Evolutionary conservation across 2,888 invertebrate species (phyloP).

Genomic region (Epiblema foenella): DNA sequence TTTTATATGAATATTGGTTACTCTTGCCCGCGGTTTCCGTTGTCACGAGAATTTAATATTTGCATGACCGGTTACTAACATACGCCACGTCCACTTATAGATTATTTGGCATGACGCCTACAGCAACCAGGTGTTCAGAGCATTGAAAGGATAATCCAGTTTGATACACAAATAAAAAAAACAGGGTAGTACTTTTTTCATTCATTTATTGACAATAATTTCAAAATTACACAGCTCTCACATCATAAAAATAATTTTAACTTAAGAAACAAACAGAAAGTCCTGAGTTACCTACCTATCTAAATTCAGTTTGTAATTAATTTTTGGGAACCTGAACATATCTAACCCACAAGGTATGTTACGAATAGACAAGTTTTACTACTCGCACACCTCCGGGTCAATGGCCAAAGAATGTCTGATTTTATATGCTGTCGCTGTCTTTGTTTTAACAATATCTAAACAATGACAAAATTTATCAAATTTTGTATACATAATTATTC

Average conservation of each 20-base stretch:
- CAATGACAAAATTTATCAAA: slow-evolving; percentile 1
- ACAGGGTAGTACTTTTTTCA: slow-evolving; percentile 52
- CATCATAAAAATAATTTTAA: slow-evolving; percentile 66
- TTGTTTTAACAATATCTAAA: neutral
- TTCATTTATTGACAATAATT: slow-evolving; percentile 74
- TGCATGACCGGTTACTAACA: too few species aligned
- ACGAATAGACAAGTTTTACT: slow-evolving; percentile 20
- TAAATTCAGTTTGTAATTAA: slow-evolving; percentile 21
- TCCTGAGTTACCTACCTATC: slow-evolving; percentile 32
- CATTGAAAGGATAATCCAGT: too few species aligned
- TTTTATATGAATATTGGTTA: too few species aligned
- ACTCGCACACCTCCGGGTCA: slow-evolving; percentile 11
- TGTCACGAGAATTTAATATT: too few species aligned
- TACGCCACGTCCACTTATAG: too few species aligned
- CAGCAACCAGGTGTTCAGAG: too few species aligned
- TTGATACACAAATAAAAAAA: slow-evolving; percentile 26
- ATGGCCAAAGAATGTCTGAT: slow-evolving; percentile 7
- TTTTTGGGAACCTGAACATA: slow-evolving; percentile 34
- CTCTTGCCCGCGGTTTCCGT: too few species aligned
- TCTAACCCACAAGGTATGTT: slow-evolving; percentile 6
- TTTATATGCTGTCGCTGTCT: neutral
- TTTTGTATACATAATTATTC: neutral
- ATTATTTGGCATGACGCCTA: too few species aligned
- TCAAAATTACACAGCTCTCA: slow-evolving; percentile 69
- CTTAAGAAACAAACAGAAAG: slow-evolving; percentile 51